Conservation (phyloP, 2,888 invertebrate genomes). For the Latrodectus hesperus region DNA sequence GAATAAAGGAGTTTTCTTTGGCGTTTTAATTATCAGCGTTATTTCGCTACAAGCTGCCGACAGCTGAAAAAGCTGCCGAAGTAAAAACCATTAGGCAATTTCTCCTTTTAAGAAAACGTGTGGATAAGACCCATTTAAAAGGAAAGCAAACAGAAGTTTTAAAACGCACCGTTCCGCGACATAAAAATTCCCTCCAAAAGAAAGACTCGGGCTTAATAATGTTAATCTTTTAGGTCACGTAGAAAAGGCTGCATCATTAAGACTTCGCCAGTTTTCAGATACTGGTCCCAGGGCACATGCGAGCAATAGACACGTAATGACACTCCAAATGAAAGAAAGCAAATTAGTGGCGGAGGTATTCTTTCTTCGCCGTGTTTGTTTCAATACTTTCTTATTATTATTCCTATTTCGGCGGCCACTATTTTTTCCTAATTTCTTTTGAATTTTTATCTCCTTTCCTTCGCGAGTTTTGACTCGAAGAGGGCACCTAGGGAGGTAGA, state of each 20-base stretch:
- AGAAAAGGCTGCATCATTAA: constrained; percentile 64
- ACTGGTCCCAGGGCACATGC: constrained; percentile 62
- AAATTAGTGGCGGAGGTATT: constrained; percentile 64
- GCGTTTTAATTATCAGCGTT: constrained; percentile 68
- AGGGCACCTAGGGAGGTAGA: constrained; percentile 43
- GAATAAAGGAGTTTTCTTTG: constrained; percentile 64
- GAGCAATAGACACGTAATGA: constrained; percentile 69
- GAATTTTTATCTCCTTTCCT: constrained; percentile 45
- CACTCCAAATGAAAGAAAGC: constrained; percentile 67
- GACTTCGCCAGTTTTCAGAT: constrained; percentile 65
- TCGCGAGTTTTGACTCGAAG: constrained; percentile 18
- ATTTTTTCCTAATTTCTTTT: constrained; percentile 2
- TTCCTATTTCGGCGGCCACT: constrained; percentile 38
- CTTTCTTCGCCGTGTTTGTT: constrained; percentile 62
- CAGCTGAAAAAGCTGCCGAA: constrained; percentile 49
- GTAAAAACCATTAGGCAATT: constrained; percentile 69
- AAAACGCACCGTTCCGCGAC: constrained; percentile 48
- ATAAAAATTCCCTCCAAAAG: constrained; percentile 64
- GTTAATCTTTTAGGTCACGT: constrained; percentile 70
- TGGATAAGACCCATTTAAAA: constrained; percentile 44
- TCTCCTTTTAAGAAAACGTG: constrained; percentile 42
- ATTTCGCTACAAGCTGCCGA: constrained; percentile 37
- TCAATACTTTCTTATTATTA: constrained; percentile 66
- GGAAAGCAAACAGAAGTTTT: constrained; percentile 51
- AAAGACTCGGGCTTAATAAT: constrained; percentile 61